Base-by-base conservation (phyloP, 2,113 vertebrate genomes). In the Serinus canaria region DNA sequence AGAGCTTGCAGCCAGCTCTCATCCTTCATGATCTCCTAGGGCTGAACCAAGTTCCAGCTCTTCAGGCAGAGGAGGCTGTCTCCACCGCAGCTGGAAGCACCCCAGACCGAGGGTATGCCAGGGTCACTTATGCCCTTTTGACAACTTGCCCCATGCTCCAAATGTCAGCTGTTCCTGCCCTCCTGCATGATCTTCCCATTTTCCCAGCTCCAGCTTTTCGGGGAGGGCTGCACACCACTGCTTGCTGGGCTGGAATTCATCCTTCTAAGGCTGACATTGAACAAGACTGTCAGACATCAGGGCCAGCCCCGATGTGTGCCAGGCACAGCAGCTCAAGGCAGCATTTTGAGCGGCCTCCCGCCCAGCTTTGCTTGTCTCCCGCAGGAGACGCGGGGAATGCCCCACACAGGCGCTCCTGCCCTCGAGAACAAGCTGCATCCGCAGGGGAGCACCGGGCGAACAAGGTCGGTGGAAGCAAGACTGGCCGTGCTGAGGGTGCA, bases 361-460 rank as follows among this genome's bases (percentile, higher is more conserved):
- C 30, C 28, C 15, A 4, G 6, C 10, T 79, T 21, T 5, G 25
- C 56, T 47, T 6, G 12, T 37, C 67, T 62, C 7, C 28, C 20
- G 8, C 8, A 23, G 7, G 21, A 43, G 31, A 20, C 9, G n/a
- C 2, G 5, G 21, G 7, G 9, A 75, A 15, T 16, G 49, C 19
- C 60, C 13, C 35, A 25, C 47, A 20, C 7, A 15, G 20, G 10
- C 47, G 37, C 25, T 13, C 21, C 35, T 33, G 75, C 43, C 31
- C 24, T 37, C 2, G 2, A 31, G 31, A 69, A 28, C 41, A 23
- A 37, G 39, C 21, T 6, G 11, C 39, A 19, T 6, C 49, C 17
- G 0, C 50, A 30, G 13, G 6, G 33, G 12, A 80, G 8, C 60
- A 31, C 11, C 10, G 30, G 0, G 2, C 4, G 0, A 35, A 24